phyloP scores from a whole-genome alignment of 2,888 invertebrate genomes.

The Buathra laborator region DNA sequence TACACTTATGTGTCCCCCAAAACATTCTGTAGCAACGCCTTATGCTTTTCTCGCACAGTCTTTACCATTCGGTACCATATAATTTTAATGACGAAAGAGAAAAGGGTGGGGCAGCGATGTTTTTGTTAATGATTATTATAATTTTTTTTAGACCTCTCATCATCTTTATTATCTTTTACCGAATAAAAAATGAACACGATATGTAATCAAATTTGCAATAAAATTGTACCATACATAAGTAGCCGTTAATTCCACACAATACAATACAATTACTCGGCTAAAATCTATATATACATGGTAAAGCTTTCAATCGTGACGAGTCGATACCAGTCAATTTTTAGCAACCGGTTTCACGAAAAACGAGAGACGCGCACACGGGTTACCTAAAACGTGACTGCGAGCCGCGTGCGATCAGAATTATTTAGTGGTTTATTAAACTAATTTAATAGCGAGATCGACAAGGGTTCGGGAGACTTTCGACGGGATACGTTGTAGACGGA shows the following conservation, averaged over 20 bases:
- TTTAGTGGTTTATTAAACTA: constrained; percentile 75
- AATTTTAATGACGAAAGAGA: too few species aligned
- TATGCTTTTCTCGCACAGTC: too few species aligned
- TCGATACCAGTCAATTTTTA: background rate
- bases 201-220: too few species aligned
- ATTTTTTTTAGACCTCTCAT: too few species aligned
- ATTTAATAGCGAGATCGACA: constrained; percentile 73
- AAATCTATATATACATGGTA: background rate
- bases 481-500: constrained; percentile 46
- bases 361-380: constrained; percentile 61
- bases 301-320: background rate
- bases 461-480: constrained; percentile 37
- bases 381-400: constrained; percentile 68
- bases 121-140: too few species aligned
- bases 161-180: too few species aligned
- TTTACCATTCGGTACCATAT: too few species aligned
- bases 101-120: too few species aligned
- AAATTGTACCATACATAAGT: too few species aligned
- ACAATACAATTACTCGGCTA: background rate
- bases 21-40: too few species aligned
- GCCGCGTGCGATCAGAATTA: constrained; percentile 72
- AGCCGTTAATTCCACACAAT: background rate
- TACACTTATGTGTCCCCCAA: too few species aligned
- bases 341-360: constrained; percentile 73
- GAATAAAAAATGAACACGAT: too few species aligned